These are phyloP conservation scores for Hyperopisus bebe DNA, from an alignment of 2,113 vertebrate genomes.

Conservation along the genomic window DNA sequence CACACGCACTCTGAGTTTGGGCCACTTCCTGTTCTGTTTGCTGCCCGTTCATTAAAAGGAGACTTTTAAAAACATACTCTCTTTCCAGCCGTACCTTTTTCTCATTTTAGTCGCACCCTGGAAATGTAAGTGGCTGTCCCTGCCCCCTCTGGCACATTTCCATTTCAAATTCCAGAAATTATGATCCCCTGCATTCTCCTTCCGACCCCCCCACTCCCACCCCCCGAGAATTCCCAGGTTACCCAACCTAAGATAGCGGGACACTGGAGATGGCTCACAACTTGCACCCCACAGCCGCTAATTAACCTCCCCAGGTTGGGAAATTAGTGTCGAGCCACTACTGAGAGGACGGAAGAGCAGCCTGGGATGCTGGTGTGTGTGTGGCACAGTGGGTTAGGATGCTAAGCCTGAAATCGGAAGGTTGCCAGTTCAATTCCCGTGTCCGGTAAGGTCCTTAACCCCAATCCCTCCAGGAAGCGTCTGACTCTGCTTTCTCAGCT, in stretches of 20 bases:
- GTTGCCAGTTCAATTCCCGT: neutral
- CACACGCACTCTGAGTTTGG: neutral
- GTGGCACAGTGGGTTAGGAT: neutral
- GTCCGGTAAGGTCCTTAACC: neutral
- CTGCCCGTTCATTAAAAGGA: neutral
- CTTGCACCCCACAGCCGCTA: neutral
- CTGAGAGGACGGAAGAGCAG: neutral
- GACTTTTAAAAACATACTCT: neutral
- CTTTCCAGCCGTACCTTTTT: neutral
- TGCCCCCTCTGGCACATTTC: neutral
- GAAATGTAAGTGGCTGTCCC: neutral
- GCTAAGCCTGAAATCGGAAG: neutral
- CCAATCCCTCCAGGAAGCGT: neutral
- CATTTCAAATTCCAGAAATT: slow-evolving; percentile 7
- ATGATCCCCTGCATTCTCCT: neutral
- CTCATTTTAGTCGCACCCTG: slow-evolving; percentile 7
- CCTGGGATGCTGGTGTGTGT: neutral
- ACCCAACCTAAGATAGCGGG: neutral
- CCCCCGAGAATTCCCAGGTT: neutral
- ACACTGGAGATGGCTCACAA: neutral
- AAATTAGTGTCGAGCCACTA: neutral
- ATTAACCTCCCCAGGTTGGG: neutral
- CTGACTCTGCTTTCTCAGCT: neutral
- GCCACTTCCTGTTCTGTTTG: neutral
- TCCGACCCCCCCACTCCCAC: neutral